Percentiles rank a stretch among this genome's conserved stretches.
phyloP scores from a whole-genome alignment of 2,113 vertebrate species.

The Sporophila hypoxantha region DNA sequence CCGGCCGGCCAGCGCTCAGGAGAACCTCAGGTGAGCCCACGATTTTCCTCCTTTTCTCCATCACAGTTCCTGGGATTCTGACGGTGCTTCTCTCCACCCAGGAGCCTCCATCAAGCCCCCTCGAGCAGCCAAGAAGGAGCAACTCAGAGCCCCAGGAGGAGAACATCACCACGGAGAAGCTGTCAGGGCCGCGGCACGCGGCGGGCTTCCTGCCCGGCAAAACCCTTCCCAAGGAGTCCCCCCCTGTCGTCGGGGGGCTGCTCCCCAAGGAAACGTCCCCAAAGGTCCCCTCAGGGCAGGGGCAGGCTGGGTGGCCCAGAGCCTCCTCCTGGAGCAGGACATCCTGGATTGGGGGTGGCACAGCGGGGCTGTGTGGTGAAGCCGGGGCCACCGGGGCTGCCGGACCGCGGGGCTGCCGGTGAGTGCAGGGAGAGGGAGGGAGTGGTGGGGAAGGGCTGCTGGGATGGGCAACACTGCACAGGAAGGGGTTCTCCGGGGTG shows the following conservation, averaged over 20 bases:
- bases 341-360: background rate
- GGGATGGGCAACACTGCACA: background rate
- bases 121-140: slow-evolving; percentile 57
- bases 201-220: slow-evolving; percentile 22
- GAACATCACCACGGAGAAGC: slow-evolving; percentile 76
- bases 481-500: background rate
- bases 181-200: background rate
- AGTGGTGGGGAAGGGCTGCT: background rate
- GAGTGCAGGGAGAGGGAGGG: background rate
- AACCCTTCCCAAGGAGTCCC: slow-evolving; percentile 38
- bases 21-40: background rate
- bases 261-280: background rate
- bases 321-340: background rate
- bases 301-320: accelerated
- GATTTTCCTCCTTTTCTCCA: background rate
- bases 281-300: background rate
- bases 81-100: background rate
- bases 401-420: slow-evolving; percentile 75
- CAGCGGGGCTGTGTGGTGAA: slow-evolving; percentile 47
- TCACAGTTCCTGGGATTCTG: accelerated
- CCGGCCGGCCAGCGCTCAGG: background rate
- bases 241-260: background rate
- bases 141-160: slow-evolving; percentile 63
- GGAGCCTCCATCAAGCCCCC: background rate
- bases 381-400: slow-evolving; percentile 63